Conservation (phyloP, 2,888 invertebrate species). For the Pecten maximus region DNA sequence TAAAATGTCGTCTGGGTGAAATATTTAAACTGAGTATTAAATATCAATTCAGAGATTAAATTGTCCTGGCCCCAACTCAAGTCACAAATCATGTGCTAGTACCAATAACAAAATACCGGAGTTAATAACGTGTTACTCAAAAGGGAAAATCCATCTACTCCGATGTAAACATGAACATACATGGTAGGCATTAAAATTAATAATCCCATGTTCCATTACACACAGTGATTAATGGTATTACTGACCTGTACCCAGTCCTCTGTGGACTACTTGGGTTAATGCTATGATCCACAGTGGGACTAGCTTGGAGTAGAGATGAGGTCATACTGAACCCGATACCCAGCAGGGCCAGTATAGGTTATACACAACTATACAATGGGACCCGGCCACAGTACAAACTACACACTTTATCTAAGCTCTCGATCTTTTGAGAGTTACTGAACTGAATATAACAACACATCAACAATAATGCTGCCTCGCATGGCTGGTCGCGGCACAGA, state of each 20-base stretch:
- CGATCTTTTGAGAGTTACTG: constrained; percentile 11
- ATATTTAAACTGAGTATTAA: neutral
- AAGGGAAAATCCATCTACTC: neutral
- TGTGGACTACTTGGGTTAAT: neutral
- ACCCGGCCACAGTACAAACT: constrained; percentile 8
- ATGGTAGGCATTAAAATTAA: neutral
- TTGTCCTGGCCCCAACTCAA: neutral
- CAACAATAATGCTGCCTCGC: constrained; percentile 19
- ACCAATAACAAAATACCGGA: neutral
- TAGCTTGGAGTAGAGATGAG: neutral
- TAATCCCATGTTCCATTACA: constrained; percentile 5
- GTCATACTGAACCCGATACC: neutral
- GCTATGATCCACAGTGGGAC: neutral
- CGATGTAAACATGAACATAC: neutral
- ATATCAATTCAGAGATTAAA: neutral
- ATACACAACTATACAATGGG: neutral
- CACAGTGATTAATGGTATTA: neutral
- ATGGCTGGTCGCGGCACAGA: neutral
- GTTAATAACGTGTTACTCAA: neutral
- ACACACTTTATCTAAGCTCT: constrained; percentile 25
- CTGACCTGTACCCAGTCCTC: neutral
- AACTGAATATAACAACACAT: constrained; percentile 26
- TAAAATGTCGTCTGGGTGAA: neutral
- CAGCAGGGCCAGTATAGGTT: neutral
- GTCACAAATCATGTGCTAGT: neutral